phyloP scores from a whole-genome alignment of 1,140 invertebrate species.

The Drosophila pseudoobscura region DNA sequence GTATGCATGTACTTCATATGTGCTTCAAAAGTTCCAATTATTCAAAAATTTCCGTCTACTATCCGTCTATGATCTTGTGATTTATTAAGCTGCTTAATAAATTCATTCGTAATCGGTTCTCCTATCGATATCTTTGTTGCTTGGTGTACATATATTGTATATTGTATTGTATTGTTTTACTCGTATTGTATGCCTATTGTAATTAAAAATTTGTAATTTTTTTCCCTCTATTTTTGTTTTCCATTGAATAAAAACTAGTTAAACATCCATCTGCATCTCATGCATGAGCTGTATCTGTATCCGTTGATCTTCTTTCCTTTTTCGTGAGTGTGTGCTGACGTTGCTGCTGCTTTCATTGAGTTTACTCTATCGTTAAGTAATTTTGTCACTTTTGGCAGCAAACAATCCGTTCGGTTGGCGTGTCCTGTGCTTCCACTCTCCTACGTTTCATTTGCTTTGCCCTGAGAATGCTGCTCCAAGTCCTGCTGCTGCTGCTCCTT shows the following conservation, averaged over 20 bases:
- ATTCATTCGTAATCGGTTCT: slow-evolving; percentile 56
- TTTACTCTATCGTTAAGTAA: slow-evolving; percentile 69
- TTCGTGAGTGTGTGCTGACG: slow-evolving; percentile 56
- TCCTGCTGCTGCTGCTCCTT: slow-evolving; percentile 45
- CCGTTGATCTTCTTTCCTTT: background rate
- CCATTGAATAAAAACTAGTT: slow-evolving; percentile 58
- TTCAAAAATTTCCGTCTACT: slow-evolving; percentile 24
- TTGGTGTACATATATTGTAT: slow-evolving; percentile 15
- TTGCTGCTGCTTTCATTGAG: slow-evolving; percentile 41
- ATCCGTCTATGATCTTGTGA: slow-evolving; percentile 7
- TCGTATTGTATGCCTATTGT: slow-evolving; percentile 53
- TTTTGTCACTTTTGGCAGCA: slow-evolving; percentile 60
- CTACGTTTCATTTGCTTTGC: slow-evolving; percentile 59
- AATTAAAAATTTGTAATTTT: slow-evolving; percentile 61
- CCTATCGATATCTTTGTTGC: slow-evolving; percentile 21
- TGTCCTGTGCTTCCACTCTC: slow-evolving; percentile 41
- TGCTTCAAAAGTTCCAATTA: slow-evolving; percentile 61
- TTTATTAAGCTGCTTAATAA: slow-evolving; percentile 80
- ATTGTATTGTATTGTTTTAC: slow-evolving; percentile 21
- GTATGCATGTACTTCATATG: slow-evolving; percentile 57
- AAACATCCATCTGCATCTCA: slow-evolving; percentile 62
- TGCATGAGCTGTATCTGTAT: slow-evolving; percentile 51
- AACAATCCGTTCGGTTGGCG: slow-evolving; percentile 4
- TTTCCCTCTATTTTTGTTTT: slow-evolving; percentile 17
- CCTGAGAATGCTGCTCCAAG: slow-evolving; percentile 32